Conservation (phyloP, 2,888 invertebrate genomes). For the Camponotus fellah region DNA sequence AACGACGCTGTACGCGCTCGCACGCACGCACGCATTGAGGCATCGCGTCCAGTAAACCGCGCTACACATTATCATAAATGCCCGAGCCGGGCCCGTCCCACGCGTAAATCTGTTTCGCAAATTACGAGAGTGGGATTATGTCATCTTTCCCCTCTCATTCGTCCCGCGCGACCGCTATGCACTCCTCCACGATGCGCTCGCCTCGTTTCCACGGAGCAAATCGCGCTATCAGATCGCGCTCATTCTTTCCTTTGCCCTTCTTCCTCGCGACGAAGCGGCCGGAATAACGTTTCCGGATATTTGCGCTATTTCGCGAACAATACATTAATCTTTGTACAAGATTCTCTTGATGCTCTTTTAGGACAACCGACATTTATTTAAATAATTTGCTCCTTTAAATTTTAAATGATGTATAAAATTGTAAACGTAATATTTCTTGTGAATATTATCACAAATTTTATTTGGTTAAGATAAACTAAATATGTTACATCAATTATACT, state of each 20-base stretch:
- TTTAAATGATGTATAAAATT: neutral
- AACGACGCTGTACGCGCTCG: slow-evolving; percentile 32
- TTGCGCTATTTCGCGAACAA: slow-evolving; percentile 52
- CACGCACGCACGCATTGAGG: slow-evolving; percentile 32
- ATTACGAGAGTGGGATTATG: slow-evolving; percentile 81
- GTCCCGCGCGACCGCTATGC: slow-evolving; percentile 45
- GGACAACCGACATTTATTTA: neutral
- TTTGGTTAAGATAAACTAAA: no score
- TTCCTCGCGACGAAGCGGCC: slow-evolving; percentile 29
- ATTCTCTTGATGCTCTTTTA: neutral
- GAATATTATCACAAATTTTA: neutral
- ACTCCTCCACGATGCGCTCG: slow-evolving; percentile 54
- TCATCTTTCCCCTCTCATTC: slow-evolving; percentile 75
- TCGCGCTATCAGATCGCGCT: slow-evolving; percentile 49
- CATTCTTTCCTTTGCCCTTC: slow-evolving; percentile 48
- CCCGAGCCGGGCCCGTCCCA: slow-evolving; percentile 82
- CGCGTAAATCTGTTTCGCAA: slow-evolving; percentile 86
- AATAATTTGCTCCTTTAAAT: neutral
- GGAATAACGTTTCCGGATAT: slow-evolving; percentile 40
- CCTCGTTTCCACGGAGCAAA: slow-evolving; percentile 55
- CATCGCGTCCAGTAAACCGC: slow-evolving; percentile 79
- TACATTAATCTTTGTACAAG: slow-evolving; percentile 40
- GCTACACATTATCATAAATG: slow-evolving; percentile 85
- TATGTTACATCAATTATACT: neutral
- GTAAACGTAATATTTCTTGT: neutral